Evolutionary conservation across 2,797 vertebrate genomes (phyloP).

Genomic region (Trichosurus vulpecula): DNA sequence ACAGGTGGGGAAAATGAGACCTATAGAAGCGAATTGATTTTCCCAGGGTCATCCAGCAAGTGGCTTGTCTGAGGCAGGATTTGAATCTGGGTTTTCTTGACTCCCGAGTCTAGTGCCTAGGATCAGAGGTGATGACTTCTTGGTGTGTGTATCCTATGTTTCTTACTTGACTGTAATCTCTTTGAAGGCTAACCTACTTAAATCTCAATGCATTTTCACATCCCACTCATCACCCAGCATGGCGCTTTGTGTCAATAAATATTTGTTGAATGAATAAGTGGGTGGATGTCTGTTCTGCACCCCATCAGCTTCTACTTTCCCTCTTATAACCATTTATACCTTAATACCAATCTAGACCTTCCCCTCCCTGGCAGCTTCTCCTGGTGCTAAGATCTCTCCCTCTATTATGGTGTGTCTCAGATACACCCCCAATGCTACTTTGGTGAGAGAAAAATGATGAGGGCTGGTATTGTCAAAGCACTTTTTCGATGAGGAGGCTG

Average conservation of each 20-base stretch:
- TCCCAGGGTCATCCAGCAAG: neutral
- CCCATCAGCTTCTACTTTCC: neutral
- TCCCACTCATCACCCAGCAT: neutral
- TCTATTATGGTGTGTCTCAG: neutral
- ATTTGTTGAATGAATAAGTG: slow-evolving; percentile 29
- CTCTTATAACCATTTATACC: neutral
- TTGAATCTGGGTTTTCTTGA: neutral
- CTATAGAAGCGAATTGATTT: neutral
- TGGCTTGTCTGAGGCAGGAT: neutral
- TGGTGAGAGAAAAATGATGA: neutral
- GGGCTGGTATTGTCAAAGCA: neutral
- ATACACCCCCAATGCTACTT: neutral
- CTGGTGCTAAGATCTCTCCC: neutral
- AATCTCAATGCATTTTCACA: neutral
- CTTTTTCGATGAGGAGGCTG: neutral
- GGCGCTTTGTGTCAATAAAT: neutral
- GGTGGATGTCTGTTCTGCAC: neutral
- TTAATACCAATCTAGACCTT: neutral
- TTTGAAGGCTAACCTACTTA: neutral
- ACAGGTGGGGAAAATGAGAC: neutral
- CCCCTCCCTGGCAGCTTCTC: neutral
- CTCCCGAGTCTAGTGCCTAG: neutral
- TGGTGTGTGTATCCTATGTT: neutral
- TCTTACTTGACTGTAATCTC: neutral
- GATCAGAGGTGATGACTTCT: neutral